Base-by-base conservation (phyloP, 2,888 invertebrate species). In the Leucozona laternaria region DNA sequence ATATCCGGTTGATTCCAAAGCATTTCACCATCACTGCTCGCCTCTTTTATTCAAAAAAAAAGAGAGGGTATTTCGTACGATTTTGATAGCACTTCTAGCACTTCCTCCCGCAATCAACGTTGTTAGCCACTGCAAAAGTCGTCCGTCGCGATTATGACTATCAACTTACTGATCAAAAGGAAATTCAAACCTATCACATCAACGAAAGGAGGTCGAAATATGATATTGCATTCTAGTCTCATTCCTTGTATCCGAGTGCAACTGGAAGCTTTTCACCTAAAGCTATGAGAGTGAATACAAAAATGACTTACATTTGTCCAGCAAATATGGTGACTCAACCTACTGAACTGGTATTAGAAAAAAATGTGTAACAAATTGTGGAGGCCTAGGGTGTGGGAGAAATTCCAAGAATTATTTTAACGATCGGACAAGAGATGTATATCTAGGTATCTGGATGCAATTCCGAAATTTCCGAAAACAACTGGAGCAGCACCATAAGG, bases 331-430 rank as follows among this genome's bases (percentile, higher is more conserved):
- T 58, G 37, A 37, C 37, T 58, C 60, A 40, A 60, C 60, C 60
- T 15, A 60, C 37, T 22, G 37, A 60, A 60, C 60, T 60, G 60
- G 60, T 37, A 22, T 22, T n/a, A n/a, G n/a, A 15, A 6, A 22
- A 6, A 40, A 60, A 60, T 60, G 34, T 60, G 22, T 60, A 60
- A 60, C 60, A 22, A 40, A 60, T 15, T 60, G 60, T 60, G 22
- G 15, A 58, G 22, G 60, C 60, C 60, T 60, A 60, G 13, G 60
- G 60, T 37, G 60, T 60, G 60, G 60, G 60, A 60, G 60, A 37
- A 60, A 37, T 37, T 60, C 58, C 60, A 15, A 60, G 40, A 37
- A 7, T 7, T 7, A 60, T 22, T 37, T 2, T 0, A 37, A 22
- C 13, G 20, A 60, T 20, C 20, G 22, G 13, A 22, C 34, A 22